Evolutionary conservation across 2,888 invertebrate species (phyloP), one percentile per base, ranked within the genome.

Genomic region (Hypsopygia costalis): DNA sequence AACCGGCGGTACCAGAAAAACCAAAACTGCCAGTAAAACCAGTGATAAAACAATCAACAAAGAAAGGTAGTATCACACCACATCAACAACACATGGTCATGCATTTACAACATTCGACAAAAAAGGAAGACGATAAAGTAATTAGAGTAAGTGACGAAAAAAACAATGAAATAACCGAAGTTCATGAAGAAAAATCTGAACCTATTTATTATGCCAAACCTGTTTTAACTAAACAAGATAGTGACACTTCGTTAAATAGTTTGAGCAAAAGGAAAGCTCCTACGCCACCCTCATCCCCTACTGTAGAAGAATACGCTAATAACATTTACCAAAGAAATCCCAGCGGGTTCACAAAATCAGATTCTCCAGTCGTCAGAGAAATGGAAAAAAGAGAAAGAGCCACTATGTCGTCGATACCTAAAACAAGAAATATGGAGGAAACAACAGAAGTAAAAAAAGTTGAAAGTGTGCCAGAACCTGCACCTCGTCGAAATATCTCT

Each of bases 181-280:
- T 73, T 11, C 73, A 76, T 16, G 81, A 79, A 49, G 79, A 83
- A 20, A 80, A 79, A 62, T 61, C 76, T 11, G 88, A 87, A 55
- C 62, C 82, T 5, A 69, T 81, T 47, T 82, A 85, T 59, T 81
- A 82, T 52, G 85, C 85, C 20, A 87, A 90, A 62, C 87, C 83
- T 49, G 89, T 85, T 51, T 65, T 88, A 31, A 82, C 85, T 8
- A 91, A 91, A 64, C 91, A 91, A 58, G 91, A 91, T 52, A 90
- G 91, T 44, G 90, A 89, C 51, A 81, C 89, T 10, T 90, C 90
- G 6, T 80, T 90, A 6, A 87, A 82, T 43, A 88, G 89, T 54
- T 74, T 91, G 9, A 91, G 91, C 59, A 95, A 95, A 74, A 90
- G 95, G 36, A 92, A 94, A 75, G 95, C 95, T 0, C 95, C 95